Base-by-base conservation (phyloP, 2,888 invertebrate species). In the Didymodactylos carnosus region DNA sequence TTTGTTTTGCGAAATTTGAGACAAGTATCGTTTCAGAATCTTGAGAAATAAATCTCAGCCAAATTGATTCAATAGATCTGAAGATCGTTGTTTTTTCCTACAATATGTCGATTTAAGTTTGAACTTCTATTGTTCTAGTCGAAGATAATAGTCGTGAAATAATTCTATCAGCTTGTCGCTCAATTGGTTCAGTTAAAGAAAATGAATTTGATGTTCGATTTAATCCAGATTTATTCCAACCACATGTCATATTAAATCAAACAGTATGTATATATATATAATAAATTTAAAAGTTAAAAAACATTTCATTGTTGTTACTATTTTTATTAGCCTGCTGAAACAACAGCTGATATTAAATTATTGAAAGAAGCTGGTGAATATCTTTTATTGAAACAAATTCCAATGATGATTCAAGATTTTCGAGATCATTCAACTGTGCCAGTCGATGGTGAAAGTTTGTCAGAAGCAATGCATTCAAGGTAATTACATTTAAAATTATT, bases 181-280 rank as follows among this genome's bases (percentile, higher is more conserved):
- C 92, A 35, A 94, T 97, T 7, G 92, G 92, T 0, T 97, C 95
- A 0, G 87, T 97, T 10, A 91, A 92, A 83, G 94, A 94, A 78
- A 90, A 91, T 76, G 94, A 94, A 84, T 95, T 97, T 84, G 94
- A 93, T 82, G 91, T 98, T 77, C 88, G 94, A 76, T 98, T 98
- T 85, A 98, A 98, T 86, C 94, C 97, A 0, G 98, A 98, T 85
- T 93, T 95, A 76, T 97, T 91, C 85, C 95, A 95, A 14, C 91
- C 91, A 1, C 92, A 92, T 73, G 94, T 98, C 76, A 87, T 87
- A 75, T 94, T 95, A 85, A 87, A 88, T 25, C 88, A 90, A 78
- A 85, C 88, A 27, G 88, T 39, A 43, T 40, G 62, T 23, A 25
- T 70, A 27, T 19, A 29, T 19, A 19, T 14, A 40, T 29, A 19